Evolutionary conservation across 2,888 invertebrate genomes (phyloP), one percentile per base, ranked within the genome.

Genomic region (Tiphia femorata): DNA sequence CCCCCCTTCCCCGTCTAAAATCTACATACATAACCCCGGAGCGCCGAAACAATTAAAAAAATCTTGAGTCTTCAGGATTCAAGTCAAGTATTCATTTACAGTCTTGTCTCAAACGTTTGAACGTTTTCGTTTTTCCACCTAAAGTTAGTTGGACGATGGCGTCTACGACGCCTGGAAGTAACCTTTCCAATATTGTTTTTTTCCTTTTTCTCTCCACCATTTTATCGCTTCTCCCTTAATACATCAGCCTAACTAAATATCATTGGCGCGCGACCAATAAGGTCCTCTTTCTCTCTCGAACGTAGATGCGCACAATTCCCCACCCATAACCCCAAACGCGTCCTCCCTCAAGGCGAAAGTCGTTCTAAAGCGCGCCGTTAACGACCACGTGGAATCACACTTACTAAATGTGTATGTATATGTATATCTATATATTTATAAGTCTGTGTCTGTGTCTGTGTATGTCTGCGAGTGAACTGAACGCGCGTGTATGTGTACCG

Each of bases 81-180:
- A n/a, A n/a, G 76, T 72, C 64, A 71, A 63, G 70, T 73, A 73
- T 75, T 76, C 74, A 67, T 75, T 70, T 70, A 78, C 82, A 83
- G 82, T 82, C 82, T 80, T 81, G 67, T 73, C n/a, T 64, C 70
- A 77, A 78, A 80, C 77, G 78, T 79, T 77, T 77, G 73, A 75
- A 75, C 76, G 76, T 73, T 67, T 64, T 46, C n/a, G 56, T 58
- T 23, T 43, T 12, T 29, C 70, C 73, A 74, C 73, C 77, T 82
- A 81, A 78, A 78, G 62, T 79, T 81, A 81, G 71, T 74, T 82
- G 83, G 81, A 81, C 82, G 79, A 80, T 76, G 77, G 77, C 75
- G 78, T 80, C 76, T 77, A 63, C 38, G 77, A 81, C 82, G 72
- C 78, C 79, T 75, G 79, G 76, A 81, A 79, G 78, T 77, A 53